Percentiles rank a stretch among this genome's conserved stretches.
phyloP scores from a whole-genome alignment of 1,140 invertebrate species.

The Drosophila azteca region DNA sequence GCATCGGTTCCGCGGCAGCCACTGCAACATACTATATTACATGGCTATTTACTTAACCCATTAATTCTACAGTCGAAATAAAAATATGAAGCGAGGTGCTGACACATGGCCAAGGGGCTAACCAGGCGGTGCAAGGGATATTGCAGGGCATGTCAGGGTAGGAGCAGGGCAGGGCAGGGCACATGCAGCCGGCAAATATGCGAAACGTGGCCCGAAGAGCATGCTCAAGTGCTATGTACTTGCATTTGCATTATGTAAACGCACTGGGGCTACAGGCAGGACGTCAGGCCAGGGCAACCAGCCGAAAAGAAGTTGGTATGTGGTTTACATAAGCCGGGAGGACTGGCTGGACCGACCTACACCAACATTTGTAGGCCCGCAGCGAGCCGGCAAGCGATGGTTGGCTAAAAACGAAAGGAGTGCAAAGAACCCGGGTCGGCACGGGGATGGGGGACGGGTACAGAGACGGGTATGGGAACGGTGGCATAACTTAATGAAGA shows the following conservation, averaged over 20 bases:
- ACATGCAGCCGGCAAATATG: constrained; percentile 55
- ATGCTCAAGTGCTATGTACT: constrained; percentile 54
- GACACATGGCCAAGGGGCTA: constrained; percentile 42
- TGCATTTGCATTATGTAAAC: constrained; percentile 72
- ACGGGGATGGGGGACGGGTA: background rate
- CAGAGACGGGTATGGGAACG: background rate
- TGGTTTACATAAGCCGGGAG: constrained; percentile 53
- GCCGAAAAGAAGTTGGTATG: constrained; percentile 57
- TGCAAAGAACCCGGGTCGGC: constrained; percentile 53
- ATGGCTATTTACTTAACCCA: constrained; percentile 79
- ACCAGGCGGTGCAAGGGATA: constrained; percentile 15
- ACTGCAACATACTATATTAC: constrained; percentile 68
- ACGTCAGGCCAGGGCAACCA: constrained; percentile 24
- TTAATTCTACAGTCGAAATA: constrained; percentile 61
- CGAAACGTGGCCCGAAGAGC: constrained; percentile 59
- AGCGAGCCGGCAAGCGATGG: constrained; percentile 8
- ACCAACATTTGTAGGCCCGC: constrained; percentile 44
- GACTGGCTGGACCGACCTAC: constrained; percentile 53
- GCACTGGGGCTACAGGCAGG: constrained; percentile 13
- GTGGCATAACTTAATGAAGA: constrained; percentile 39
- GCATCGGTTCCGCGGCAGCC: constrained; percentile 5
- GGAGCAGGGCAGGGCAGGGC: constrained; percentile 14
- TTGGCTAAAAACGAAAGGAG: constrained; percentile 52
- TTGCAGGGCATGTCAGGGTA: constrained; percentile 14
- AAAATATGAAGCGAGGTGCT: constrained; percentile 53